A percentile compares a stretch with the other conserved stretches of the same genome.
Evolutionary conservation across 2,797 vertebrate genomes (phyloP).

Genomic region (Ispidina lecontei): DNA sequence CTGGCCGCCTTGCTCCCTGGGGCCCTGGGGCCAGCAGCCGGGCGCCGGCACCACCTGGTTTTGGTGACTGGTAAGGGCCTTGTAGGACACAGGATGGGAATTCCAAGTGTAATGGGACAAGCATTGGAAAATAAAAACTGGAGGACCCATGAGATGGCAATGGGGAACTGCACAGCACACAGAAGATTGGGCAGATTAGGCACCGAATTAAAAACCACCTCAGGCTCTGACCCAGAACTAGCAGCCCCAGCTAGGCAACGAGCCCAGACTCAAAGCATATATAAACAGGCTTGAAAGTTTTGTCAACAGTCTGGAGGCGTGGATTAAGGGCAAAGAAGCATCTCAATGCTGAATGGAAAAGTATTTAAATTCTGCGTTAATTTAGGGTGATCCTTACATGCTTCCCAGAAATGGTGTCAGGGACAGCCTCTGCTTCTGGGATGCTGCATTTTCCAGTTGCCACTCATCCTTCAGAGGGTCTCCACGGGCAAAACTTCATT

Average conservation of each 20-base stretch:
- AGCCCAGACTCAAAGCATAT: not conserved
- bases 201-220: not conserved
- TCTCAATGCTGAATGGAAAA: not conserved
- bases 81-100: not conserved
- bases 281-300: not conserved
- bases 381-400: not conserved
- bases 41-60: fast-evolving
- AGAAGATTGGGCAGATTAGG: fast-evolving
- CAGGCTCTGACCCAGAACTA: not conserved
- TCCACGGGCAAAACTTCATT: not conserved
- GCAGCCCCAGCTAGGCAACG: not conserved
- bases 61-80: fast-evolving
- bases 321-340: not conserved
- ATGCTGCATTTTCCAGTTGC: not conserved
- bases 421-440: not conserved
- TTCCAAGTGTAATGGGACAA: not conserved
- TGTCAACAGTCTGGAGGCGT: not conserved
- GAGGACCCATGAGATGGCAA: not conserved
- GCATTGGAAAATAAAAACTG: not conserved
- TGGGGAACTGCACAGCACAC: not conserved
- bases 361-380: not conserved
- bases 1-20: fast-evolving
- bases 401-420: not conserved
- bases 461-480: not conserved
- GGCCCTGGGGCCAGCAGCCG: not conserved